Evolutionary conservation across 2,888 invertebrate genomes (phyloP).

Genomic region (Leptarthrus brevirostris): DNA sequence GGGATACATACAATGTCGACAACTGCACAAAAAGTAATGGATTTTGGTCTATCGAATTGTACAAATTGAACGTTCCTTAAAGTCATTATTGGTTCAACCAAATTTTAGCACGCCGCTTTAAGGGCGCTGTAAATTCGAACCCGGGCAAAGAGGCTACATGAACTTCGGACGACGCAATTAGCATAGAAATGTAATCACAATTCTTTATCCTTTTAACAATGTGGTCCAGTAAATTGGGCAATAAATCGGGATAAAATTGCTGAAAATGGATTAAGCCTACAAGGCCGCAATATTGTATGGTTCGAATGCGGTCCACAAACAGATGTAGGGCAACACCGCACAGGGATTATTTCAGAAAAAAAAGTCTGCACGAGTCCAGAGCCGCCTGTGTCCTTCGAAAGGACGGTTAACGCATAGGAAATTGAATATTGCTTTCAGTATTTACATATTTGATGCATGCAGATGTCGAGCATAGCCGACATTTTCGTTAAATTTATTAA

Average conservation of each 20-base stretch:
- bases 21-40: too few species aligned
- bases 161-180: conserved; percentile 17
- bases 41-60: too few species aligned
- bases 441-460: conserved; percentile 38
- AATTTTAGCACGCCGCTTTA: not conserved
- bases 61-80: conserved; percentile 25
- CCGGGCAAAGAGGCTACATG: conserved; percentile 1
- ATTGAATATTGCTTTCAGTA: conserved; percentile 15
- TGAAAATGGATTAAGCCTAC: conserved; percentile 46
- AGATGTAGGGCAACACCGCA: conserved; percentile 21
- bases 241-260: conserved; percentile 47
- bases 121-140: not conserved
- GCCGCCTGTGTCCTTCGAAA: not conserved
- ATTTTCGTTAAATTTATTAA: conserved; percentile 23
- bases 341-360: conserved; percentile 27
- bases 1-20: too few species aligned
- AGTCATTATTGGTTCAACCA: not conserved
- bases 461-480: not conserved
- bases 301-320: conserved; percentile 37
- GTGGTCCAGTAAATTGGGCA: conserved; percentile 45
- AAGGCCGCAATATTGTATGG: conserved; percentile 35
- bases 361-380: conserved; percentile 3
- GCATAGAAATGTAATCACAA: conserved; percentile 43
- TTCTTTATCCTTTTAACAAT: conserved; percentile 48
- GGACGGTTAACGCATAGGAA: not conserved